Evolutionary conservation across 1,140 invertebrate genomes (phyloP).

Genomic region (Helicoverpa zea): DNA sequence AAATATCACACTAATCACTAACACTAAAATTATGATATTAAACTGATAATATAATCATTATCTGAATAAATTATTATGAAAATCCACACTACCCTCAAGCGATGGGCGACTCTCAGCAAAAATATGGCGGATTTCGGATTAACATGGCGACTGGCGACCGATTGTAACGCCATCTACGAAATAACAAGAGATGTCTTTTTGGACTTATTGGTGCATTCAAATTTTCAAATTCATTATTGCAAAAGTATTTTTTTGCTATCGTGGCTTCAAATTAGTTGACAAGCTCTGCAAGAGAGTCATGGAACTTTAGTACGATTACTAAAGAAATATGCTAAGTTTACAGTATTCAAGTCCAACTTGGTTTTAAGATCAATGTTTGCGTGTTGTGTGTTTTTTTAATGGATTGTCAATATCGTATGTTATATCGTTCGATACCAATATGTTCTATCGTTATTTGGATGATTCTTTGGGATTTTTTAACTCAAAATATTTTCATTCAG

Average conservation of each 20-base stretch:
- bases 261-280: background rate
- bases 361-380: too few relatives aligned
- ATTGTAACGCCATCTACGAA: conserved; percentile 69
- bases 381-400: too few relatives aligned
- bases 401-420: too few relatives aligned
- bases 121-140: conserved; percentile 82
- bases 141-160: conserved; percentile 81
- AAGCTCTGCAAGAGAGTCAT: too few relatives aligned
- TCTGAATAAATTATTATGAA: conserved; percentile 77
- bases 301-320: too few relatives aligned
- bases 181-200: conserved; percentile 31
- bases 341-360: too few relatives aligned
- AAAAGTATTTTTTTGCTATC: background rate
- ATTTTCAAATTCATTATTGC: background rate
- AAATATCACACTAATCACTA: conserved; percentile 79
- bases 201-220: conserved; percentile 19
- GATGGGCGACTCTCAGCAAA: conserved; percentile 82
- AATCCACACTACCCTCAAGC: conserved; percentile 80
- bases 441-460: too few relatives aligned
- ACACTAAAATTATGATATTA: conserved; percentile 75
- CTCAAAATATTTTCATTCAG: too few relatives aligned
- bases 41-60: conserved; percentile 79
- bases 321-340: too few relatives aligned
- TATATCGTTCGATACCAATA: too few relatives aligned
- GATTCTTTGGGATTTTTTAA: too few relatives aligned